Evolutionary conservation across 2,113 vertebrate species (phyloP).

Genomic region (Neoarius graeffei): DNA sequence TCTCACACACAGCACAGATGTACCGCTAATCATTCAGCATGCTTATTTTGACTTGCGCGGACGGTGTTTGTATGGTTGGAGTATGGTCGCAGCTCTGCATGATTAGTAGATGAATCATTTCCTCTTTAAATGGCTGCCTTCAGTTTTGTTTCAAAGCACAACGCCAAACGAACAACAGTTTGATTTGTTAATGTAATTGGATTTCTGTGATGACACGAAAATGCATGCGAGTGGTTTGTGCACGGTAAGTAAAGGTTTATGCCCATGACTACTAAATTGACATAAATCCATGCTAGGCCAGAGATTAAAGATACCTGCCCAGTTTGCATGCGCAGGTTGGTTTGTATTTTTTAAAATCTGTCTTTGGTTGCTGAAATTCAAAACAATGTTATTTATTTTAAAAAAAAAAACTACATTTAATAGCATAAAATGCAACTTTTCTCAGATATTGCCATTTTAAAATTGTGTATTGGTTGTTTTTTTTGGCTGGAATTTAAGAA

Average conservation of each 20-base stretch:
- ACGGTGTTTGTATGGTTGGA: neutral
- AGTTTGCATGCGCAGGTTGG: neutral
- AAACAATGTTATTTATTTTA: too few relatives aligned
- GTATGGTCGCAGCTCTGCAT: constrained; percentile 2
- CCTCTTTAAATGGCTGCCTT: neutral
- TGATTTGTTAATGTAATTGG: neutral
- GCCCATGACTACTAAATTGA: neutral
- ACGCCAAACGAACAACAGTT: neutral
- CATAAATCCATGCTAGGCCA: neutral
- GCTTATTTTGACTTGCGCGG: neutral
- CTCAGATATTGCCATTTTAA: neutral
- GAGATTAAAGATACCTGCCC: neutral
- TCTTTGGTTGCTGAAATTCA: neutral
- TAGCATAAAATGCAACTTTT: neutral
- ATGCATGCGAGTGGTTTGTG: constrained; percentile 12
- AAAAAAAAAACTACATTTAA: neutral
- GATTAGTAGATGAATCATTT: neutral
- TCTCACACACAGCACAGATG: neutral
- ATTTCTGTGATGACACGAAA: neutral
- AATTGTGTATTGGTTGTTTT: neutral
- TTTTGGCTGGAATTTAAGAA: neutral
- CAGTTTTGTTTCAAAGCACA: neutral
- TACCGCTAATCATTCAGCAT: neutral
- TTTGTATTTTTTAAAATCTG: neutral
- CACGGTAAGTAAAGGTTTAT: neutral